phyloP scores from a whole-genome alignment of 2,113 vertebrate species.

The Datnioides undecimradiatus region DNA sequence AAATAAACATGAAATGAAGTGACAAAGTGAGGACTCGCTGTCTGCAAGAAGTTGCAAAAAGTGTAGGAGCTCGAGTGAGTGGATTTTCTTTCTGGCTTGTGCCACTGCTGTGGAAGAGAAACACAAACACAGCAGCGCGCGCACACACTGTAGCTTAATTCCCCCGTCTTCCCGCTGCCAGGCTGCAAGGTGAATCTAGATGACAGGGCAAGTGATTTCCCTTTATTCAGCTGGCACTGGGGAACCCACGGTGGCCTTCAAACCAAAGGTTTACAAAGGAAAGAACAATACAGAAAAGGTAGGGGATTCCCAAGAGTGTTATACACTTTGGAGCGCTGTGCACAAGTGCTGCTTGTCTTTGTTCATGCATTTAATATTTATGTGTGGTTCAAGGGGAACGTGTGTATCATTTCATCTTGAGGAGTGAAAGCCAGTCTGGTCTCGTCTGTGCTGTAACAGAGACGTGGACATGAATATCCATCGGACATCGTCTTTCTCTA shows the following conservation, averaged over 20 bases:
- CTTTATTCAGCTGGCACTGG: conserved; percentile 51
- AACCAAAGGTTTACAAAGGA: conserved; percentile 65
- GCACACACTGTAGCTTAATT: not conserved
- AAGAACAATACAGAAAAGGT: conserved; percentile 53
- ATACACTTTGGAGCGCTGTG: conserved; percentile 24
- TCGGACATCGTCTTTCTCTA: not conserved
- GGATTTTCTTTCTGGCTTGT: conserved; percentile 15
- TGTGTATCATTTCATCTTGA: conserved; percentile 38
- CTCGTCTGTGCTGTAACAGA: not conserved
- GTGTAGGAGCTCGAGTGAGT: not conserved
- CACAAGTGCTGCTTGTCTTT: conserved; percentile 37
- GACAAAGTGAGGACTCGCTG: not conserved
- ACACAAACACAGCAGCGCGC: conserved; percentile 5
- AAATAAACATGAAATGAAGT: conserved; percentile 8
- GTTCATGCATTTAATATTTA: conserved; percentile 61
- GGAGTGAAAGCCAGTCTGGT: conserved; percentile 9
- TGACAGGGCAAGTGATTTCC: conserved; percentile 55
- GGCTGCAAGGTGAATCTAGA: conserved; percentile 57
- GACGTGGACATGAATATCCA: conserved; percentile 15
- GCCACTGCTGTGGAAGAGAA: conserved; percentile 12
- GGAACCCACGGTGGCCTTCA: conserved; percentile 52
- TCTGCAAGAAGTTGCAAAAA: not conserved
- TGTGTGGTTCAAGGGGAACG: conserved; percentile 13
- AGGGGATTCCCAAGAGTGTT: conserved; percentile 41
- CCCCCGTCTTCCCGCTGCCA: not conserved